Evolutionary conservation across 2,888 invertebrate genomes (phyloP), one percentile per base, ranked within the genome.

Genomic region (Neuroscelio doddi): DNA sequence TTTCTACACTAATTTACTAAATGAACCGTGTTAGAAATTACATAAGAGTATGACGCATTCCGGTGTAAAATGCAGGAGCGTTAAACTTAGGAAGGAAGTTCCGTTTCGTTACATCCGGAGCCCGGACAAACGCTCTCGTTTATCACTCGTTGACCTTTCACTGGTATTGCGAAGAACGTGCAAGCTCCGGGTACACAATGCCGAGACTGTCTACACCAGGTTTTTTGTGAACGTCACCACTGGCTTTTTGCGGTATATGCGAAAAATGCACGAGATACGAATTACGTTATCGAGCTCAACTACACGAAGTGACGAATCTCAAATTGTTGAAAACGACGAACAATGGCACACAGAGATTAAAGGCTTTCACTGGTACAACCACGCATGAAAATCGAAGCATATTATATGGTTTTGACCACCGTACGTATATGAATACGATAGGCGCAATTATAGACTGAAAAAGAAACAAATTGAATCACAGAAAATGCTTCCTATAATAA

Each of bases 61-160:
- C 62, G 38, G 53, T 47, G 61, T 66, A 58, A 66, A 66, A 63
- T 51, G 47, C 57, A 53, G 52, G 50, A 58, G 41, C 57, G 62
- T 61, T 62, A 41, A 62, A 44, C 56, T 58, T 39, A 59, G 61
- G 74, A 75, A 76, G 76, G 75, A 76, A 76, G 75, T 74, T 76
- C 75, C 73, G 74, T 76, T 75, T 72, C 69, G 74, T 72, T 70
- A 69, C 71, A 76, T 76, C 76, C 75, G 71, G 75, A 41, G 55
- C 65, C 59, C 67, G 63, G 76, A 74, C 73, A 70, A 71, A 73
- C 70, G 68, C 64, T 69, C 71, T 72, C 76, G 74, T 76, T 76
- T 76, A 72, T 76, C 76, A 76, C 72, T 55, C 65, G 65, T 56
- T 70, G 73, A 75, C 76, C 74, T 73, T 73, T 73, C 70, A 73